Conservation (phyloP, 2,888 invertebrate species). For the Xestia xanthographa region DNA sequence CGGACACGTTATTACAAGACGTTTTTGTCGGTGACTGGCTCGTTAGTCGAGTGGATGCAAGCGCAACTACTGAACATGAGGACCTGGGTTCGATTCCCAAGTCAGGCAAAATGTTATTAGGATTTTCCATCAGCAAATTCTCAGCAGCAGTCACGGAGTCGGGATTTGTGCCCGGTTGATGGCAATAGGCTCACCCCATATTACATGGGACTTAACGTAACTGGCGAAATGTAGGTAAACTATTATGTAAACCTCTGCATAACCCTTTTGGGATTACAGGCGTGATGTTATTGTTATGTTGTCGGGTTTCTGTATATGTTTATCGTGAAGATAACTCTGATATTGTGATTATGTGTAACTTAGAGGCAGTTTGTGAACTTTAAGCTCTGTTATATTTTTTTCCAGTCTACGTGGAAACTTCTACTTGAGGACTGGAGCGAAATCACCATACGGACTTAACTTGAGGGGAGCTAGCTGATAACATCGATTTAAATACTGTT, state of each 20-base stretch:
- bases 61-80: no score
- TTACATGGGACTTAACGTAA: no score
- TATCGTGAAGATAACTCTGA: background rate
- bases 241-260: no score
- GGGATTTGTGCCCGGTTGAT: no score
- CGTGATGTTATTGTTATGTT: no score
- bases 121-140: no score
- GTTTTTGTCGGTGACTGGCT: background rate
- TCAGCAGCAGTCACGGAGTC: no score
- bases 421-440: constrained; percentile 78
- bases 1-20: background rate
- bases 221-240: no score
- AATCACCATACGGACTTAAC: constrained; percentile 76
- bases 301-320: background rate
- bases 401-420: constrained; percentile 81
- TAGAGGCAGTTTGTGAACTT: background rate
- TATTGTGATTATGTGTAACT: background rate
- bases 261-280: no score
- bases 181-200: no score
- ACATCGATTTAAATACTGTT: background rate
- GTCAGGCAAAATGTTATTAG: no score
- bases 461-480: constrained; percentile 72
- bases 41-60: background rate
- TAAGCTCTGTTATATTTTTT: constrained; percentile 37
- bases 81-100: no score